These are phyloP conservation scores for Sepioteuthis lessoniana DNA, from an alignment of 2,888 invertebrate genomes.

Conservation along the genomic window DNA sequence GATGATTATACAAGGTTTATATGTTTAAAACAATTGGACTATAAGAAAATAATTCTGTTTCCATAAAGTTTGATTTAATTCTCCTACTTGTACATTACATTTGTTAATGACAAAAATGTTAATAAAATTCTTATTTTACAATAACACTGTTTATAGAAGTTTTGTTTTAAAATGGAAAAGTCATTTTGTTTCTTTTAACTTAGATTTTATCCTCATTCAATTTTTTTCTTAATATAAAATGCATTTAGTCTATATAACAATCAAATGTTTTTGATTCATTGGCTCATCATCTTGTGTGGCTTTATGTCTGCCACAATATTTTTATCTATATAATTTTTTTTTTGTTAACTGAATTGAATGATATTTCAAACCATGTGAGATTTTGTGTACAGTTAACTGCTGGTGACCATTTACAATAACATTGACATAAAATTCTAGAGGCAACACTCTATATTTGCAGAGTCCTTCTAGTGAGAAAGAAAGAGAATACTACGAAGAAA, in stretches of 20 bases:
- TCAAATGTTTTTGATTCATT: too few species aligned
- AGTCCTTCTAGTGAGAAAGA: slow-evolving; percentile 46
- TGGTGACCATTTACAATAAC: too few species aligned
- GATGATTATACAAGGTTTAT: neutral
- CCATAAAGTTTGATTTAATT: neutral
- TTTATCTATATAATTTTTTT: too few species aligned
- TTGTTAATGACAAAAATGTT: too few species aligned
- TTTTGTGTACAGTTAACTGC: too few species aligned
- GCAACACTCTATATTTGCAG: neutral
- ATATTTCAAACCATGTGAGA: too few species aligned
- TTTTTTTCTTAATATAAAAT: neutral
- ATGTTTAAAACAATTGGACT: neutral
- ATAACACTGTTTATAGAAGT: neutral
- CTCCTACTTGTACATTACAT: neutral
- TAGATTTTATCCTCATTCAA: too few species aligned
- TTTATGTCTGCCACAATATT: too few species aligned
- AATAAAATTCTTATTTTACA: neutral
- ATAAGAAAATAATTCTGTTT: neutral
- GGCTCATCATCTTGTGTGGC: too few species aligned
- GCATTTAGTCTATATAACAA: too few species aligned
- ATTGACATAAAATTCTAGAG: too few species aligned
- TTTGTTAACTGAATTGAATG: too few species aligned
- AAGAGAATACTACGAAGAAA: slow-evolving; percentile 43
- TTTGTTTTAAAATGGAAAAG: neutral
- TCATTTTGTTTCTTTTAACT: neutral